These are phyloP conservation scores for Leptopilina syphax DNA, from an alignment of 2,888 invertebrate species.

Conservation along the genomic window DNA sequence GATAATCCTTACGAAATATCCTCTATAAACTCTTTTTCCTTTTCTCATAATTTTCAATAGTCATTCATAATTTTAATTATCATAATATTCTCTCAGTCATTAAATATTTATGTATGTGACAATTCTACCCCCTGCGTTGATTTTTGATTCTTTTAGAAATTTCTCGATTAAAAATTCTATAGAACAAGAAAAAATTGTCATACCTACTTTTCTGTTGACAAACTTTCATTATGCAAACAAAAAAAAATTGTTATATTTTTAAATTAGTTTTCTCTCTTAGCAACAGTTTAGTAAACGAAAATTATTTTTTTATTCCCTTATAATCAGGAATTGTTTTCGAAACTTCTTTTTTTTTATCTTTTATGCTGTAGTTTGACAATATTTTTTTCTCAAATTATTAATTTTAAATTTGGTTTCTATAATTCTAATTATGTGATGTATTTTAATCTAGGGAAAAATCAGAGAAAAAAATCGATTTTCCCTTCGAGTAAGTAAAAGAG, in stretches of 20 bases:
- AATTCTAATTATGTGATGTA: no score
- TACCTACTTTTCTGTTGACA: background rate
- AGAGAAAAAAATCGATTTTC: background rate
- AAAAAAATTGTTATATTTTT: background rate
- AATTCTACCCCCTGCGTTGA: background rate
- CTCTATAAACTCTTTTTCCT: background rate
- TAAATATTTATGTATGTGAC: slow-evolving; percentile 4
- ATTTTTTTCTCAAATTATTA: no score
- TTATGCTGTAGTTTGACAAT: no score
- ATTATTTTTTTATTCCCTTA: background rate
- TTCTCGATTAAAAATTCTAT: background rate
- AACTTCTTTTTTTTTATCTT: background rate
- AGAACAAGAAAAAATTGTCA: background rate
- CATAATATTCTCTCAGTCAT: background rate
- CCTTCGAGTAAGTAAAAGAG: no score
- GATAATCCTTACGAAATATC: background rate
- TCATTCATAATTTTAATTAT: no score
- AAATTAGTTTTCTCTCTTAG: slow-evolving; percentile 4
- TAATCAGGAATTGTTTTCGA: background rate
- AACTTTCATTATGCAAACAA: background rate
- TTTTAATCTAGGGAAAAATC: background rate
- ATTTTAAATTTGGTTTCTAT: no score
- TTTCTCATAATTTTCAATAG: background rate
- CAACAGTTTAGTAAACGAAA: background rate
- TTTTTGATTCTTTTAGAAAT: slow-evolving; percentile 2